Evolutionary conservation across 2,113 vertebrate genomes (phyloP).

Genomic region (Nothoprocta perdicaria): DNA sequence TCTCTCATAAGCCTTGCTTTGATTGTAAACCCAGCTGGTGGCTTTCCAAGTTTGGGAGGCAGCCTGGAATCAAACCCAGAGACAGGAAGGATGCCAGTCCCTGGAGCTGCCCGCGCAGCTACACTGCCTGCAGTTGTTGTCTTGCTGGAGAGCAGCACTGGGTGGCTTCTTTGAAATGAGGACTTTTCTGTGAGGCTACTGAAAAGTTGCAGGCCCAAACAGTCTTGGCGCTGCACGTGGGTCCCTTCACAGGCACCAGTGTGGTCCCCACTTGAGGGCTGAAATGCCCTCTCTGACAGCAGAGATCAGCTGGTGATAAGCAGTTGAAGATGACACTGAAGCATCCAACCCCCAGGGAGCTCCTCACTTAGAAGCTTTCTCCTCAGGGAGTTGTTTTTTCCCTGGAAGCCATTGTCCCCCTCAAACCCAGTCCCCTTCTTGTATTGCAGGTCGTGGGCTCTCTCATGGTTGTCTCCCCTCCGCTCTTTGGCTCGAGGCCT

Average conservation of each 20-base stretch:
- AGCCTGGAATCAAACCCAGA: background rate
- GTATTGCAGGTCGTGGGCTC: background rate
- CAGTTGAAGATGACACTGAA: background rate
- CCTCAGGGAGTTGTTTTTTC: background rate
- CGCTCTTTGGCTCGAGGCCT: background rate
- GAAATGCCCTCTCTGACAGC: background rate
- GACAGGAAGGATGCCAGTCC: background rate
- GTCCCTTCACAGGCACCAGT: background rate
- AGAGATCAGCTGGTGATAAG: background rate
- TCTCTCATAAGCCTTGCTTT: background rate
- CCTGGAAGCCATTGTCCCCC: background rate
- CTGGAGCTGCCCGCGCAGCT: accelerated
- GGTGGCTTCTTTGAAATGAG: background rate
- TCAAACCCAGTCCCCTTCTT: accelerated
- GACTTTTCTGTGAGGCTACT: background rate
- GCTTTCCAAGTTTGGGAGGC: background rate
- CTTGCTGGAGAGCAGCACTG: background rate
- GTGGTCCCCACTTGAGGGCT: background rate
- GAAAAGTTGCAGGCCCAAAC: background rate
- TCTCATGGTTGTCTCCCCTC: background rate
- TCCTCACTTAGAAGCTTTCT: background rate
- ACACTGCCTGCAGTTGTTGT: background rate
- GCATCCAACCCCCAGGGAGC: background rate
- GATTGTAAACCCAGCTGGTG: background rate
- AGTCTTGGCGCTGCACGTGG: background rate